Percentiles rank a stretch among this genome's conserved stretches.
These are phyloP conservation scores for Schizothorax lantsangensis DNA, from an alignment of 2,797 vertebrate genomes.

Conservation along the genomic window DNA sequence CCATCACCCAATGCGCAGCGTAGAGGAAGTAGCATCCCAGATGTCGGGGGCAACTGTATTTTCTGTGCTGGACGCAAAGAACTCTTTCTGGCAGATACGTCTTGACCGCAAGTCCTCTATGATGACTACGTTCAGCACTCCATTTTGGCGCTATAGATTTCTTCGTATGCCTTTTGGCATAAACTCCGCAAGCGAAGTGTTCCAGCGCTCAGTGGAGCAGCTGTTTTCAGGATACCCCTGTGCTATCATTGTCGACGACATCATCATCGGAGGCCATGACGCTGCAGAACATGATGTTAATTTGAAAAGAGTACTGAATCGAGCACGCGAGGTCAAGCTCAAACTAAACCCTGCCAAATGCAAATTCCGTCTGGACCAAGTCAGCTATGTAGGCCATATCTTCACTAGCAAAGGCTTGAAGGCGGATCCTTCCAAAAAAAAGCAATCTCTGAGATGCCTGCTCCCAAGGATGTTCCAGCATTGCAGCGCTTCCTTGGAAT, in stretches of 20 bases:
- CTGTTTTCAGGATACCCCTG: not conserved
- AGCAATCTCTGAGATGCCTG: not conserved
- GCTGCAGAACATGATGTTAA: not conserved
- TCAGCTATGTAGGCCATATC: not conserved
- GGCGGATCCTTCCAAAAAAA: not conserved
- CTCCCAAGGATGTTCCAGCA: not conserved
- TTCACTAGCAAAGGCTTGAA: not conserved
- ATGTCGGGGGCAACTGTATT: constrained; percentile 49
- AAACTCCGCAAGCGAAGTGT: not conserved
- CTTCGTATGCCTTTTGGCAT: not conserved
- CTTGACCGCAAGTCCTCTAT: not conserved
- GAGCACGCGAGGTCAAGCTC: not conserved
- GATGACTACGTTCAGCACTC: not conserved
- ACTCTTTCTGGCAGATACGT: constrained; percentile 37
- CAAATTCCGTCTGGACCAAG: not conserved
- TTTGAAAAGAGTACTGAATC: not conserved
- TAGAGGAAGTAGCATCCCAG: constrained; percentile 56
- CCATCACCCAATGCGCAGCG: constrained; percentile 48
- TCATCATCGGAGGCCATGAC: not conserved
- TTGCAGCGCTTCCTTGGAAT: not conserved
- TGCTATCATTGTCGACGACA: not conserved
- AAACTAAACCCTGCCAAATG: not conserved
- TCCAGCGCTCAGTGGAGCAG: not conserved
- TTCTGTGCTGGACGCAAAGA: not conserved
- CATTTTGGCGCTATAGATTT: not conserved